Base-by-base conservation (phyloP, 53 echinoderm and acorn worm genomes). In the Stichopus horrens region DNA sequence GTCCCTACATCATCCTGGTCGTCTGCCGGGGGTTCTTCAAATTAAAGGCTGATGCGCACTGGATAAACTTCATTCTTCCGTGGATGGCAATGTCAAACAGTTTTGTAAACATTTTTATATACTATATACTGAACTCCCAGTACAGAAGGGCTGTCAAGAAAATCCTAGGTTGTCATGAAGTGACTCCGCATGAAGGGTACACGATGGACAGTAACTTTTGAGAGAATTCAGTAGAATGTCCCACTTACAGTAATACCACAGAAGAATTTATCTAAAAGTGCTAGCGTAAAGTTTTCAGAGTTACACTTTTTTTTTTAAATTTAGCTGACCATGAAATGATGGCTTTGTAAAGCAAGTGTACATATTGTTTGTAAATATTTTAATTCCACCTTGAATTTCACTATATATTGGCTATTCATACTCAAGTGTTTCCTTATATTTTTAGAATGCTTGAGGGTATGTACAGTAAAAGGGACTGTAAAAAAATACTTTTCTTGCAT, bases 21-120 rank as follows among this genome's bases (percentile, higher is more conserved):
- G 14, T 91, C 16, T 91, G 88, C 55, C 75, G 91, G 20, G 71
- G 14, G 52, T n/a, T 67, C 2, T 7, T 23, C 11, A 5, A 4
- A 7, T 19, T 11, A 4, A 9, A 14, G 10, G 23, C 77, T 3
- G 58, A 53, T 11, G 54, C 74, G 21, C 89, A 89, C 23, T 83
- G 83, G 73, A 16, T 89, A 8, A 76, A 89, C 19, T 89, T 89
- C 21, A 55, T 81, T 7, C n/a, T 89, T 6, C 89, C 89, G 4
- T 89, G 89, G 89, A 65, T 89, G 89, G 89, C 89, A 54, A 66
- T 89, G 82, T 89, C 89, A 0, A 89, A 89, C 76, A 89, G 89
- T 63, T 89, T 89, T 73, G 76, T 83, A 14, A 89, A 89, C 11
- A 58, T 58, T 73, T 68, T 89, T 55, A 83, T 89, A 5, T 89